Base-by-base conservation (phyloP, 2,797 vertebrate genomes). In the Neosalanx taihuensis region DNA sequence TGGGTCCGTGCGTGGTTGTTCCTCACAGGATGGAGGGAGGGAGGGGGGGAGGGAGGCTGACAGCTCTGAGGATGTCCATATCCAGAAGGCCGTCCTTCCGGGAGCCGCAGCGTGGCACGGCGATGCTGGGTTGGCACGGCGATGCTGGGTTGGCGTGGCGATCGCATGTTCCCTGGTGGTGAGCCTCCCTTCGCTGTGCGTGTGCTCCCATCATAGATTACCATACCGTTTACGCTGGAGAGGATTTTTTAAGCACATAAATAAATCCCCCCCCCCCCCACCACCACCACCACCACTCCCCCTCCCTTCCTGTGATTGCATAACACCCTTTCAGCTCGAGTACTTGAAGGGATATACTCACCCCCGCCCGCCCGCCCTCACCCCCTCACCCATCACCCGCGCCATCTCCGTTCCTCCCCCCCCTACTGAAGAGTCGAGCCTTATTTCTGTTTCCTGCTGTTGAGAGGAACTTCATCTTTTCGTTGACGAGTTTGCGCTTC, bases 181-280 rank as follows among this genome's bases (percentile, higher is more conserved):
- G 76, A 82, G 5, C 37, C 7, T 5, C 37, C 82, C 79, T 60
- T 72, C 58, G 70, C 82, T 76, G 64, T 72, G 75, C 68, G 70
- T 75, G 72, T 72, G 78, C 80, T 79, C 84, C 80, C 82, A 87
- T 85, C 75, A 81, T 53, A 79, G 80, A 86, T 89, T 87, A 87
- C 70, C 65, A 80, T 78, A 60, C 70, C 66, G 72, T 79, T 83
- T 77, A 23, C 62, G 57, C 51, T 67, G 71, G 69, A 81, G 78
- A 60, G 77, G 84, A 78, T 86, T 85, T 87, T 70, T 65, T 73
- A 84, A 81, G 75, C 74, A 82, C 72, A 82, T 61, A 75, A 84
- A 86, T 82, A 89, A 83, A 89, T 80, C 79, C 79, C 23, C 46
- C 74, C 64, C 69, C 67, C 2, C 72, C 63, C 68, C 71, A 26